phyloP scores from a whole-genome alignment of 2,888 invertebrate genomes.

The Calephelis perditalis region DNA sequence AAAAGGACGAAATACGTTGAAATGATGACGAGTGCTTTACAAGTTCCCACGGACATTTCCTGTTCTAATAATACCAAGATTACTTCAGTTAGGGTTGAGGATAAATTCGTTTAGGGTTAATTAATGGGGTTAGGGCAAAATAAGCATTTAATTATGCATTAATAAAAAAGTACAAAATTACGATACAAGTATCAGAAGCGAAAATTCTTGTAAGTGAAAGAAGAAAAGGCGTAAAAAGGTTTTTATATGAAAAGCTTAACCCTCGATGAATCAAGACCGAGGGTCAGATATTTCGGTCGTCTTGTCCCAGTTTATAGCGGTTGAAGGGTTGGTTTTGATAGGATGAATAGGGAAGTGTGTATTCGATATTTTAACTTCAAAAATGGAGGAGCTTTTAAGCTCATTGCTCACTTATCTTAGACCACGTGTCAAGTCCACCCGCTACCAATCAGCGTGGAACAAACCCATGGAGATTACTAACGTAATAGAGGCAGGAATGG shows the following conservation, averaged over 20 bases:
- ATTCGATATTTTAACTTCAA: slow-evolving; percentile 19
- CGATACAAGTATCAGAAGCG: slow-evolving; percentile 31
- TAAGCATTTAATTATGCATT: slow-evolving; percentile 15
- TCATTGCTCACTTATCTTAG: no score
- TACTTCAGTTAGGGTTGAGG: no score
- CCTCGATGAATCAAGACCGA: slow-evolving; percentile 40
- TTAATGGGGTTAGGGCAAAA: background rate
- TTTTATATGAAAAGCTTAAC: slow-evolving; percentile 57
- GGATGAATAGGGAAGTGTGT: slow-evolving; percentile 32
- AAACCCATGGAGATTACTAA: no score
- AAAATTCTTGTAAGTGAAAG: slow-evolving; percentile 33
- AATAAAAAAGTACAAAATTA: slow-evolving; percentile 17
- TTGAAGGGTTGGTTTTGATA: slow-evolving; percentile 49
- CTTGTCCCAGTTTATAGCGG: slow-evolving; percentile 43
- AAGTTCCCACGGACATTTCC: no score
- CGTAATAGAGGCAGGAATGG: no score
- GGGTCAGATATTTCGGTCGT: slow-evolving; percentile 43
- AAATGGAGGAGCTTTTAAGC: no score
- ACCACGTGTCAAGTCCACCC: no score
- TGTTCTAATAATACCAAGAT: no score
- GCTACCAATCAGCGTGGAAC: no score
- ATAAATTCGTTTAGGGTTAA: no score
- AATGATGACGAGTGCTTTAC: no score
- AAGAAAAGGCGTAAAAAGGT: slow-evolving; percentile 40
- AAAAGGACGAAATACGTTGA: no score